Base-by-base conservation (phyloP, 1,140 invertebrate genomes). In the Hypsibius dujardini region DNA sequence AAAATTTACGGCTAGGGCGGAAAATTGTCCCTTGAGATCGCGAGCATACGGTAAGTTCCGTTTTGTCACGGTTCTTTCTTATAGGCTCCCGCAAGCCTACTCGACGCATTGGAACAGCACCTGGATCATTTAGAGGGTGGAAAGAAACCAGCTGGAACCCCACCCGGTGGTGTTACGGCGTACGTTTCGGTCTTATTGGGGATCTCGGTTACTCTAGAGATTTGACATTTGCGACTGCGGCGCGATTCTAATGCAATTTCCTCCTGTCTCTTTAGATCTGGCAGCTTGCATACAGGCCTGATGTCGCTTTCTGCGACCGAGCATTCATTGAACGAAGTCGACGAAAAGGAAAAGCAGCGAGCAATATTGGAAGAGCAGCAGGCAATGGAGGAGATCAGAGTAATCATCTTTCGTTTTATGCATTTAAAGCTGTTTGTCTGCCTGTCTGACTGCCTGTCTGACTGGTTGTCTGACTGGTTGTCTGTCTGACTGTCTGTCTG, bases 71-170 rank as follows among this genome's bases (percentile, higher is more conserved):
- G 28, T 28, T 28, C 28, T n/a, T 50, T 46, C 71, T 75, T 78
- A 12, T 76, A 88, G 85, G 94, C 95, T n/a, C 95, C 95, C 0
- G 95, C 93, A 78, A 97, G 93, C 82, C 83, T 99, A 69, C 80
- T 99, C 69, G 95, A 98, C 81, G 95, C 96, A 1, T 82, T 98
- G 70, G 95, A 98, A 79, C 90, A 94, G 75, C 95, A 99, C 82
- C 84, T 98, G 69, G 88, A 87, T 46, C 86, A 89, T 1, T 78
- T 99, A 46, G 95, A 98, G 79, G 93, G 92, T 62, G 90, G 89
- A 76, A 95, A 95, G 81, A 82, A 81, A 74, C 77, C 80, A 46
- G 78, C 72, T 2, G 74, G 74, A 56, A 70, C 76, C 69, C 72
- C 75, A 56, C 70, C 50, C 40, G 47, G 71, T 45, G 69, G 12